Percentiles rank a stretch among this genome's conserved stretches.
phyloP scores from a whole-genome alignment of 2,797 vertebrate genomes.

The Stomatorhinus walkeri region DNA sequence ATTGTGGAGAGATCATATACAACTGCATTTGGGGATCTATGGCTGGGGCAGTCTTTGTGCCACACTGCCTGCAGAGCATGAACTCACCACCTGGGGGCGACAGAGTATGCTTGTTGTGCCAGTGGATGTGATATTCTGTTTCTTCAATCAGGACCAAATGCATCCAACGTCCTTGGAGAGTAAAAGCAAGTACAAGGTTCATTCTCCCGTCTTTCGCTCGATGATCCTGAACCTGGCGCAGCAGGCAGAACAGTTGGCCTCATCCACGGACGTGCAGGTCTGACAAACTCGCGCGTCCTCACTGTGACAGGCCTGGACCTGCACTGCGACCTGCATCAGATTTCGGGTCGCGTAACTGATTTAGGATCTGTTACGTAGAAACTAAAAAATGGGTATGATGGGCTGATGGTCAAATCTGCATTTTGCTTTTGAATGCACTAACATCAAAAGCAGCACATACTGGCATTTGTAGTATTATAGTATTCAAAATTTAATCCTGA shows the following conservation, averaged over 20 bases:
- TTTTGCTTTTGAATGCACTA: background rate
- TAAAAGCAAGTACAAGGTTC: slow-evolving; percentile 9
- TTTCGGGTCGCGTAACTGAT: background rate
- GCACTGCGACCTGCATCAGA: background rate
- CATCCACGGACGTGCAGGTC: slow-evolving; percentile 39
- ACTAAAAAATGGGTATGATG: background rate
- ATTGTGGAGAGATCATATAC: background rate
- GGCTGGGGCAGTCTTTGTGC: background rate
- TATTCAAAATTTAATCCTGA: background rate
- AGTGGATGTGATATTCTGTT: background rate
- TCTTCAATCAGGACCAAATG: slow-evolving; percentile 34
- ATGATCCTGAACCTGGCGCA: slow-evolving; percentile 49
- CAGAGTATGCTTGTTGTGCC: background rate
- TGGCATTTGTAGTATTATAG: background rate
- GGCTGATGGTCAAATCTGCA: background rate
- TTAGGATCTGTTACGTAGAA: background rate
- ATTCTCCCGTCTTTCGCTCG: background rate
- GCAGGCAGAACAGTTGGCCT: slow-evolving; percentile 35
- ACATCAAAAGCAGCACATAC: background rate
- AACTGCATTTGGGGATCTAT: background rate
- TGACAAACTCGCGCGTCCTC: background rate
- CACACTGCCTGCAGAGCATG: background rate
- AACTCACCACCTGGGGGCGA: background rate
- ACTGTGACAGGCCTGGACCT: background rate
- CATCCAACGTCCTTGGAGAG: slow-evolving; percentile 42